Evolutionary conservation across 2,888 invertebrate genomes (phyloP).

Genomic region (Tyria jacobaeae): DNA sequence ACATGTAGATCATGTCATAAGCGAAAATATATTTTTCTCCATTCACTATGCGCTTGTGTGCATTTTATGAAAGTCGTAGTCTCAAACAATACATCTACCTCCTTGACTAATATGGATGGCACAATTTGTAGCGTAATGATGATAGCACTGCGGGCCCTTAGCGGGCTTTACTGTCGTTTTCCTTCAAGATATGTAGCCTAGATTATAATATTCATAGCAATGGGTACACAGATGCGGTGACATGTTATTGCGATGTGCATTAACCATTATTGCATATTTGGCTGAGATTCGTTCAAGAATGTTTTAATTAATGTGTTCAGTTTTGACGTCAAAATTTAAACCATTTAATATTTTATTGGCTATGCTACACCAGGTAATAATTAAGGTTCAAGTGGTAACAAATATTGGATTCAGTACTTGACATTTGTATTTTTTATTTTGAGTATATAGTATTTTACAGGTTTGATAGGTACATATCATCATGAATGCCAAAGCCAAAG

Average conservation of each 20-base stretch:
- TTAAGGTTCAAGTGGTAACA: neutral
- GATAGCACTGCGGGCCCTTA: constrained; percentile 54
- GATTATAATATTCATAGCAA: constrained; percentile 55
- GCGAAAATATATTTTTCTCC: too few relatives aligned
- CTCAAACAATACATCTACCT: constrained; percentile 29
- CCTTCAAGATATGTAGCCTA: constrained; percentile 49
- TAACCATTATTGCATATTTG: constrained; percentile 40
- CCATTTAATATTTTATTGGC: neutral
- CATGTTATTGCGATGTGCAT: constrained; percentile 25
- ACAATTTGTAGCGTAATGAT: constrained; percentile 63
- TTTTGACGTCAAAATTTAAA: neutral
- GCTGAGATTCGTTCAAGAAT: constrained; percentile 10
- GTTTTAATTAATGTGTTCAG: constrained; percentile 2
- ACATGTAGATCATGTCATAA: too few relatives aligned
- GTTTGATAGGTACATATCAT: too few relatives aligned
- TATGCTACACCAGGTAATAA: neutral
- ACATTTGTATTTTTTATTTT: too few relatives aligned
- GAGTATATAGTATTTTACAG: too few relatives aligned
- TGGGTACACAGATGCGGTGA: constrained; percentile 34
- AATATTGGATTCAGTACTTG: neutral
- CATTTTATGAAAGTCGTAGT: neutral
- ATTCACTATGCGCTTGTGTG: neutral
- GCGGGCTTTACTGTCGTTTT: constrained; percentile 47
- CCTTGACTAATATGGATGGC: constrained; percentile 46
- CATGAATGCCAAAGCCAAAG: too few relatives aligned